A percentile compares a stretch with the other conserved stretches of the same genome.
Evolutionary conservation across 2,888 invertebrate species (phyloP).

Genomic region (Drosophila eohydei): DNA sequence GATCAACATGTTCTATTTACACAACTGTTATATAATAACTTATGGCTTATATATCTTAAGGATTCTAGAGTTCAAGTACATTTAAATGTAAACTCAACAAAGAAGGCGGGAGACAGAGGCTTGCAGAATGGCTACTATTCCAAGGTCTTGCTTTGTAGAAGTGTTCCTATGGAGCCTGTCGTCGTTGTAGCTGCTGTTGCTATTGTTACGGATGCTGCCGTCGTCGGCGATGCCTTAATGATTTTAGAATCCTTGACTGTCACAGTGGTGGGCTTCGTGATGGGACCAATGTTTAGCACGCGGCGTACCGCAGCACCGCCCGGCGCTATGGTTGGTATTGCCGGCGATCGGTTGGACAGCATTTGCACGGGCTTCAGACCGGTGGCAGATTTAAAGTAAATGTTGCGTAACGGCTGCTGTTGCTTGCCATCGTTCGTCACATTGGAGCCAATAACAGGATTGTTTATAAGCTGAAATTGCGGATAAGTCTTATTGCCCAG

Average conservation of each 20-base stretch:
- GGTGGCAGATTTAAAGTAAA: constrained; percentile 58
- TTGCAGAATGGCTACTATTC: constrained; percentile 18
- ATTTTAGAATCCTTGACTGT: constrained; percentile 54
- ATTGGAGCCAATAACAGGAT: constrained; percentile 15
- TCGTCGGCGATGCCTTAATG: constrained; percentile 40
- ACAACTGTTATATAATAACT: constrained; percentile 30
- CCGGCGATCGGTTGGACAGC: constrained; percentile 50
- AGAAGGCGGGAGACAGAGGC: constrained; percentile 1
- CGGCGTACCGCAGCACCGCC: constrained; percentile 62
- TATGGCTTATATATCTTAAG: constrained; percentile 42
- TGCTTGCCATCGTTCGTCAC: constrained; percentile 50
- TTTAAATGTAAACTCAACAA: constrained; percentile 30
- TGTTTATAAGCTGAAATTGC: constrained; percentile 66
- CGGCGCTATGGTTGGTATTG: constrained; percentile 40
- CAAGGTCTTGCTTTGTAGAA: constrained; percentile 18
- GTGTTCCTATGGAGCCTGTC: constrained; percentile 12
- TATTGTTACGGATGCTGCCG: constrained; percentile 6
- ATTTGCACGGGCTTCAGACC: constrained; percentile 66
- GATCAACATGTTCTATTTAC: constrained; percentile 51
- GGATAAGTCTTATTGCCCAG: constrained; percentile 56
- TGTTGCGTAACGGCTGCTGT: constrained; percentile 39
- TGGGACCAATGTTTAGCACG: constrained; percentile 55
- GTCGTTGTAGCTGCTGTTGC: constrained; percentile 1
- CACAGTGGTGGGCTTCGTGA: constrained; percentile 45
- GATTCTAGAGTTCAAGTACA: constrained; percentile 16